Conservation (phyloP, 2,113 vertebrate genomes). For the Urocolius indicus region DNA sequence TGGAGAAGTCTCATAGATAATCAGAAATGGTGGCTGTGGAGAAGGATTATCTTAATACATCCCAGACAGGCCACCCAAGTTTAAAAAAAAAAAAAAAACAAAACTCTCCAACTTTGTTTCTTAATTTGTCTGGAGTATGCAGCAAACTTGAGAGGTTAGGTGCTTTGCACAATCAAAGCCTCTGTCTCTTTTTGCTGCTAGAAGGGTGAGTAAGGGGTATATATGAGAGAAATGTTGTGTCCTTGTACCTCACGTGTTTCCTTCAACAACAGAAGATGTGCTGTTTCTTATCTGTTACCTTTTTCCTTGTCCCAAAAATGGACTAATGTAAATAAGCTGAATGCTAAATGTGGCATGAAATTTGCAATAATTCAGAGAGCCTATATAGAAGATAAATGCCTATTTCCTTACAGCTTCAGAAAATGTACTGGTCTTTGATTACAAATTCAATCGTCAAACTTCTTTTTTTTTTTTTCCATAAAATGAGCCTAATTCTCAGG, state of each 20-base stretch:
- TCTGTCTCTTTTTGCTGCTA: not conserved
- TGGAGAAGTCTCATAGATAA: not conserved
- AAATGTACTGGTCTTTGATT: not conserved
- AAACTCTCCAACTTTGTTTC: not conserved
- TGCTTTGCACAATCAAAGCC: not conserved
- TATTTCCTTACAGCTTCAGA: not conserved
- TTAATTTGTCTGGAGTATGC: not conserved
- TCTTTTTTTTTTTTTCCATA: not conserved
- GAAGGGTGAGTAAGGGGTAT: not conserved
- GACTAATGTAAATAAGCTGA: not conserved
- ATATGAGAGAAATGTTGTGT: not conserved
- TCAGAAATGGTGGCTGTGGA: not conserved
- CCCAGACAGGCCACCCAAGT: not conserved
- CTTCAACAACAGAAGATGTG: not conserved
- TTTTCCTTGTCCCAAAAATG: not conserved
- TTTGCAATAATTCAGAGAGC: not conserved
- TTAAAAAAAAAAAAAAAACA: not conserved
- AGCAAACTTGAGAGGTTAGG: not conserved
- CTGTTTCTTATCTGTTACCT: not conserved
- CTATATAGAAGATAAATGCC: not conserved
- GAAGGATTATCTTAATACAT: not conserved
- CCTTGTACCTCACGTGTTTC: not conserved
- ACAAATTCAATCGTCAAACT: not conserved
- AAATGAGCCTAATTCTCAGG: not conserved
- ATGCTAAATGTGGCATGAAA: not conserved